A percentile compares a stretch with the other conserved stretches of the same genome.
phyloP scores from a whole-genome alignment of 2,113 vertebrate species.

The Nannospalax galili region DNA sequence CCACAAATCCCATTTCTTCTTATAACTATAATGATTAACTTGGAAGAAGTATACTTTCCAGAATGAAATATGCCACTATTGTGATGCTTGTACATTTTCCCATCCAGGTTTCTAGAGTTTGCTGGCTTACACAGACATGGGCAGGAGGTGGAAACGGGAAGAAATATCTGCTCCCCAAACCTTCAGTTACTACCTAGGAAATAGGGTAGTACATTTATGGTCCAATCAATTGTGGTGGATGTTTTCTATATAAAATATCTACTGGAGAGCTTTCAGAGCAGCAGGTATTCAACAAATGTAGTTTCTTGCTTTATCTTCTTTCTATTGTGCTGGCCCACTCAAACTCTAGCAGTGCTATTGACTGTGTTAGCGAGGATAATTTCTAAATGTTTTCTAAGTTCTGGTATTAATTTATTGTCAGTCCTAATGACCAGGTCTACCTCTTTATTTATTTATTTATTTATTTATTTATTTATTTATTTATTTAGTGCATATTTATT shows the following conservation, averaged over 20 bases:
- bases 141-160: neutral
- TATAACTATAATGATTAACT: too few relatives aligned
- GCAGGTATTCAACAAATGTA: neutral
- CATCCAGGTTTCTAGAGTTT: neutral
- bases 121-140: neutral
- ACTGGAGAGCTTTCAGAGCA: neutral
- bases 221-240: neutral
- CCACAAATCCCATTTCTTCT: too few relatives aligned
- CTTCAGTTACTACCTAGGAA: neutral
- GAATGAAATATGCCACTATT: too few relatives aligned
- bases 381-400: slow-evolving; percentile 4
- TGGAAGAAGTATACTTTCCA: too few relatives aligned
- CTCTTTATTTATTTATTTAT: neutral
- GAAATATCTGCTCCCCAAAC: neutral
- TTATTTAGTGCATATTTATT: neutral
- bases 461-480: neutral
- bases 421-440: neutral
- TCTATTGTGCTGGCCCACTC: neutral
- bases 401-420: neutral
- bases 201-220: neutral
- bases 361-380: neutral
- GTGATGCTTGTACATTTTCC: neutral
- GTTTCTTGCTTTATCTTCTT: neutral
- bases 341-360: neutral
- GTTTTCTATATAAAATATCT: neutral